These are phyloP conservation scores for Itoplectis maculator DNA, from an alignment of 2,888 invertebrate species.

Conservation along the genomic window DNA sequence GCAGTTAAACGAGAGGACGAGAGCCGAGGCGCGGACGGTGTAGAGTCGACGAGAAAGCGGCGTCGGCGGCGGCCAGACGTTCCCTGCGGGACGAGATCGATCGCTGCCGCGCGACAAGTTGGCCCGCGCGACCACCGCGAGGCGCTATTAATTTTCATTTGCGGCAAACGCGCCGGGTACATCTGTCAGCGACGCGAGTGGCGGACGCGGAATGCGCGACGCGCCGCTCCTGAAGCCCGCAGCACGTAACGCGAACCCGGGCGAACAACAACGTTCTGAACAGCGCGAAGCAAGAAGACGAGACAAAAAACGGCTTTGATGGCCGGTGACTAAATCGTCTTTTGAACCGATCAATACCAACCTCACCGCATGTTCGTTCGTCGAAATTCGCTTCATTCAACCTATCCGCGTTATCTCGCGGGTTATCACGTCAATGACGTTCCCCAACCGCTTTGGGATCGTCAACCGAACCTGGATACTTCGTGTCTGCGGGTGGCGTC, in stretches of 20 bases:
- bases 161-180: conserved; percentile 42
- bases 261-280: neutral
- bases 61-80: conserved; percentile 53
- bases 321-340: too few relatives aligned
- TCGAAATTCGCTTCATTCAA: neutral
- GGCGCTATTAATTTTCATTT: conserved; percentile 68
- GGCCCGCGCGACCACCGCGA: conserved; percentile 23
- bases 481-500: neutral
- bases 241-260: neutral
- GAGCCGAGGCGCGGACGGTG: conserved; percentile 49
- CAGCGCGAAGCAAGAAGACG: too few relatives aligned
- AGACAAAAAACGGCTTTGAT: too few relatives aligned
- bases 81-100: conserved; percentile 66
- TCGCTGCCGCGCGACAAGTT: conserved; percentile 39
- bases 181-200: conserved; percentile 21
- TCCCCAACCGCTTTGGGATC: conserved; percentile 41
- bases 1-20: conserved; percentile 29
- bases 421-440: conserved; percentile 73
- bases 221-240: conserved; percentile 2
- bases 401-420: conserved; percentile 1
- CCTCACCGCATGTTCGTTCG: neutral
- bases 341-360: too few relatives aligned
- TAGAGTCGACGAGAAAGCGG: conserved; percentile 34
- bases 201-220: neutral
- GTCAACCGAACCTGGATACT: neutral